Evolutionary conservation across 2,113 vertebrate species (phyloP).

Genomic region (Tiliqua scincoides): DNA sequence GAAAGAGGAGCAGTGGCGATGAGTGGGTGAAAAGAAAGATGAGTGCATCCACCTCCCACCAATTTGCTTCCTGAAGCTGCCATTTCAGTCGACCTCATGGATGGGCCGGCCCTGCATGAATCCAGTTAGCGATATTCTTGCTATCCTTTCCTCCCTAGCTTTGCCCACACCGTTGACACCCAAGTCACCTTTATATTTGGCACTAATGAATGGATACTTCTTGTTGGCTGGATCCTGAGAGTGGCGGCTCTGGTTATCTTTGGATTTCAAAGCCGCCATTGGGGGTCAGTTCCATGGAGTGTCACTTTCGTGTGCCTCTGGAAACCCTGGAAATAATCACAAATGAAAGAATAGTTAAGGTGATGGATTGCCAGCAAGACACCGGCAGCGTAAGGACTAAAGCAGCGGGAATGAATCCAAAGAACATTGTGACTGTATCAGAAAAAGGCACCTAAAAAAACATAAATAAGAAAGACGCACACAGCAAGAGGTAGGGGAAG

Average conservation of each 20-base stretch:
- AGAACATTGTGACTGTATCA: neutral
- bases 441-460: neutral
- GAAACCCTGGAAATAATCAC: neutral
- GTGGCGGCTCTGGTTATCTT: accelerated
- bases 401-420: neutral
- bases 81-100: too few relatives aligned
- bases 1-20: too few relatives aligned
- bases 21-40: too few relatives aligned
- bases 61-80: too few relatives aligned
- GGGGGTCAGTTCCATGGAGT: too few relatives aligned
- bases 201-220: neutral
- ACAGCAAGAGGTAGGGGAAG: neutral
- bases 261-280: neutral
- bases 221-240: neutral
- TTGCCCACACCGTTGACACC: neutral
- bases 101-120: too few relatives aligned
- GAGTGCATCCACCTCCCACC: too few relatives aligned
- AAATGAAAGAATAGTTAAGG: neutral
- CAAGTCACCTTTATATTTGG: slow-evolving; percentile 29
- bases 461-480: neutral
- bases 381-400: neutral
- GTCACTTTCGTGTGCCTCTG: too few relatives aligned
- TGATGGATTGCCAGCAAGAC: too few relatives aligned
- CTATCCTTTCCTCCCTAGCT: neutral
- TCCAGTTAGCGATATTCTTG: too few relatives aligned